Evolutionary conservation across 2,797 vertebrate species (phyloP), one percentile per base, ranked within the genome.

Genomic region (Luscinia megarhynchos): DNA sequence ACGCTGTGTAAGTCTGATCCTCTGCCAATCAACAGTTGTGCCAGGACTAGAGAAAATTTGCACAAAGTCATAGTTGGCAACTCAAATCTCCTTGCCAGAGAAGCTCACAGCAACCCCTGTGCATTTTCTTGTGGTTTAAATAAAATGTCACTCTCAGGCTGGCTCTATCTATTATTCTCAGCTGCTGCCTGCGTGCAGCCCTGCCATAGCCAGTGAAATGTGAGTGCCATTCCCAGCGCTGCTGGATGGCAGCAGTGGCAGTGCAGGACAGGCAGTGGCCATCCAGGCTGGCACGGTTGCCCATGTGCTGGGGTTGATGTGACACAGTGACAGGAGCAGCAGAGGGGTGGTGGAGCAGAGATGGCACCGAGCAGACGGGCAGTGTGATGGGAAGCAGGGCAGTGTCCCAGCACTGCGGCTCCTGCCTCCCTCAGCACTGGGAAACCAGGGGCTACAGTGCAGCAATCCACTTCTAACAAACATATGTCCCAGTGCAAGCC

Each of bases 231-330:
- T 46, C 30, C 32, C 15, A 11, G 55, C 1, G 0, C 64, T 11
- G 43, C 2, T 17, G 48, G 21, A 4, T 15, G 62, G 45, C 79
- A 74, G 73, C 10, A 2, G 62, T 7, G 0, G 48, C 15, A 0
- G 0, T 19, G 36, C 58, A 15, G 91, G 62, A 61, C 4, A 4
- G 58, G 5, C 66, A 32, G 58, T 0, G 18, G 34, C 24, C 7
- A 0, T 7, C 5, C 38, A 36, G 54, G 4, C 34, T 38, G 26
- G 27, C 46, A 9, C 3, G 0, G 0, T 0, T 21, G 11, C 32
- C 82, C 9, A 0, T n/a, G 0, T 43, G 26, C 40, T 1, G 3
- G n/a, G 12, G 5, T 30, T 36, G 78, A 3, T 10, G 40, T 41
- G 38, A 5, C 62, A 11, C 17, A 1, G 69, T 0, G 27, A 24